Evolutionary conservation across 2,797 vertebrate species (phyloP).

Genomic region (Xenentodon cancila): DNA sequence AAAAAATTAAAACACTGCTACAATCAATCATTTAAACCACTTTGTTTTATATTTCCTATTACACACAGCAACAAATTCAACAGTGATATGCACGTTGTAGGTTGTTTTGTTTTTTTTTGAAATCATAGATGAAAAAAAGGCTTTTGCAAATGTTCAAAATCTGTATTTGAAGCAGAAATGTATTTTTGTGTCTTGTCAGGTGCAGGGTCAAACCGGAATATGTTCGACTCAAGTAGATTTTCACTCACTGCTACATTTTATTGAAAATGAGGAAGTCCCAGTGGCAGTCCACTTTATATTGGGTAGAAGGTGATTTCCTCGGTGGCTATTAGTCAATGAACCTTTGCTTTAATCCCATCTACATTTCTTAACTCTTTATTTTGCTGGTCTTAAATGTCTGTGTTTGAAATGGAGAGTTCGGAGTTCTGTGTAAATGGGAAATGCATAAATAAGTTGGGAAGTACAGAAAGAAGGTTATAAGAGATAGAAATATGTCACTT

Average conservation of each 20-base stretch:
- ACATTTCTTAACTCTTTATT: constrained; percentile 52
- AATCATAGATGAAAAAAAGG: background rate
- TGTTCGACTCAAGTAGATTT: constrained; percentile 53
- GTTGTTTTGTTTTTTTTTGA: no score
- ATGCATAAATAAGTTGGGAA: constrained; percentile 18
- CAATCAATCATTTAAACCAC: constrained; percentile 14
- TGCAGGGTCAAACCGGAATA: constrained; percentile 34
- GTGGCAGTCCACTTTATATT: constrained; percentile 53
- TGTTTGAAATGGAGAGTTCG: constrained; percentile 56
- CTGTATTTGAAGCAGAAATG: constrained; percentile 16
- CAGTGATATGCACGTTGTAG: no score
- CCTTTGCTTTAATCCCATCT: constrained; percentile 59
- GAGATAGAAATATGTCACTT: constrained; percentile 58
- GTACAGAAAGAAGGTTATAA: constrained; percentile 35
- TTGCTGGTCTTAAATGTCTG: constrained; percentile 32
- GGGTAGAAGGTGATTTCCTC: constrained; percentile 58
- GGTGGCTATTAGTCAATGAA: constrained; percentile 53
- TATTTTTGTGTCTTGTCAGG: constrained; percentile 19
- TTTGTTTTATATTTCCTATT: background rate
- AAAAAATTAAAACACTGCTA: constrained; percentile 26
- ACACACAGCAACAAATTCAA: no score
- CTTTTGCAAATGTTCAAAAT: constrained; percentile 1
- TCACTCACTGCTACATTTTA: constrained; percentile 52
- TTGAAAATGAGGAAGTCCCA: constrained; percentile 49
- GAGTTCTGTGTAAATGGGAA: constrained; percentile 45